Percentiles rank a stretch among this genome's conserved stretches.
These are phyloP conservation scores for Malurus elegans DNA, from an alignment of 2,113 vertebrate genomes.

Conservation along the genomic window DNA sequence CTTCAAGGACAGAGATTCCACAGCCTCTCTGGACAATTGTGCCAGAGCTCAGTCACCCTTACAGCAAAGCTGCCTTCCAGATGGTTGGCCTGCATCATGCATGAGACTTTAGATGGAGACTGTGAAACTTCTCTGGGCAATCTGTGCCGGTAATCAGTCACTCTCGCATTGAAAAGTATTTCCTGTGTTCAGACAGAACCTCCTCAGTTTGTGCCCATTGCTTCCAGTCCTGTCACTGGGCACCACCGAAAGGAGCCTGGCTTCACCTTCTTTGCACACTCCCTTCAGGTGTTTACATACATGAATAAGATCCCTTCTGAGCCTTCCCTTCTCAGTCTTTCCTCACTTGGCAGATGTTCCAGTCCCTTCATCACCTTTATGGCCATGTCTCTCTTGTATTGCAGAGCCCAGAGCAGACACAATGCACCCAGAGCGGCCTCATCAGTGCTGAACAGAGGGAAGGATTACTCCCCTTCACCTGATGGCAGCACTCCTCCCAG, in stretches of 20 bases:
- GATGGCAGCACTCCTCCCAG: neutral
- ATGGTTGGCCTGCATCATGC: neutral
- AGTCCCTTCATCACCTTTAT: neutral
- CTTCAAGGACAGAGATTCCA: neutral
- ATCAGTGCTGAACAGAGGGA: neutral
- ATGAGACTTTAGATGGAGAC: neutral
- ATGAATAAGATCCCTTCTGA: neutral
- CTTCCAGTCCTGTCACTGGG: neutral
- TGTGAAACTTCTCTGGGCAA: neutral
- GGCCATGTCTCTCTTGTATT: neutral
- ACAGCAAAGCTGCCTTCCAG: neutral
- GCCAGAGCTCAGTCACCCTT: neutral
- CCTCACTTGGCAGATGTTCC: neutral
- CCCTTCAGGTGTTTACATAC: neutral
- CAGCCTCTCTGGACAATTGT: neutral
- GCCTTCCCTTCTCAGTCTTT: neutral
- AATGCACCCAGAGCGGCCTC: neutral
- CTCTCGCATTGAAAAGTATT: neutral
- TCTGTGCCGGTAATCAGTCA: neutral
- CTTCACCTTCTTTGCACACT: neutral
- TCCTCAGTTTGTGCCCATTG: neutral
- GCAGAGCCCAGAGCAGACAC: fast-evolving
- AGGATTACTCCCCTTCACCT: neutral
- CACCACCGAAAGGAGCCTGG: neutral
- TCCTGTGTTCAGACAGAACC: neutral